Evolutionary conservation across 1,140 invertebrate genomes (phyloP).

Genomic region (Saccostrea cuccullata): DNA sequence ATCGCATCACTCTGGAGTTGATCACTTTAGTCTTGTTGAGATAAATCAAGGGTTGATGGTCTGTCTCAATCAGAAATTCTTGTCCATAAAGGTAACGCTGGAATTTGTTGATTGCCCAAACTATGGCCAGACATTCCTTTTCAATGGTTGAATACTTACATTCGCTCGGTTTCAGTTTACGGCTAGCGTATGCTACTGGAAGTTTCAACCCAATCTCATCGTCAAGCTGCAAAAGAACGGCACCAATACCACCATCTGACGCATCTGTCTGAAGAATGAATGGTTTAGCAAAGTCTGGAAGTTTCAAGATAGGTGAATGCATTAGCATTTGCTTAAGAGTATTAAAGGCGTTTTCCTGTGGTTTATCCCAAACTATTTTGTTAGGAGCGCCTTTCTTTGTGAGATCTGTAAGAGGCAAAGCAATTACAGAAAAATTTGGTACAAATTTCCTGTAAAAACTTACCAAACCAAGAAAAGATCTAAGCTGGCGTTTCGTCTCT

Average conservation of each 20-base stretch:
- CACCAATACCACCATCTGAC: constrained; percentile 30
- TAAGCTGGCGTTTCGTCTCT: constrained; percentile 66
- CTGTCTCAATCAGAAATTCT: background rate
- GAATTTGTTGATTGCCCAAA: constrained; percentile 76
- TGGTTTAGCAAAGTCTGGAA: constrained; percentile 72
- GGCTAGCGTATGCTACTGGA: no score
- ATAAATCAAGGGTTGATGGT: constrained; percentile 39
- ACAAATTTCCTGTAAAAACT: constrained; percentile 74
- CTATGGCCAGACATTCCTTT: constrained; percentile 74
- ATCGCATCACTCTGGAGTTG: constrained; percentile 34
- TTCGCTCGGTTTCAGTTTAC: no score
- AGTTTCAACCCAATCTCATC: no score
- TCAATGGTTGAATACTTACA: constrained; percentile 64
- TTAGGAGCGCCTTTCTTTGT: constrained; percentile 59
- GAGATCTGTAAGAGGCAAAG: constrained; percentile 69
- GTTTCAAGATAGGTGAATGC: constrained; percentile 63
- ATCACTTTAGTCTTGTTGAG: background rate
- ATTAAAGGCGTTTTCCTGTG: constrained; percentile 60
- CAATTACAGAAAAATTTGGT: constrained; percentile 70
- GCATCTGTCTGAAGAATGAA: constrained; percentile 63
- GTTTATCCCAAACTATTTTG: constrained; percentile 2
- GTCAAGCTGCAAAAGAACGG: no score
- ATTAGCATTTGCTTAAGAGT: constrained; percentile 55
- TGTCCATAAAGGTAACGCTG: constrained; percentile 63
- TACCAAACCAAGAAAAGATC: constrained; percentile 56